Conservation (phyloP, 2,113 vertebrate species). For the Illadopsis cleaveri region DNA sequence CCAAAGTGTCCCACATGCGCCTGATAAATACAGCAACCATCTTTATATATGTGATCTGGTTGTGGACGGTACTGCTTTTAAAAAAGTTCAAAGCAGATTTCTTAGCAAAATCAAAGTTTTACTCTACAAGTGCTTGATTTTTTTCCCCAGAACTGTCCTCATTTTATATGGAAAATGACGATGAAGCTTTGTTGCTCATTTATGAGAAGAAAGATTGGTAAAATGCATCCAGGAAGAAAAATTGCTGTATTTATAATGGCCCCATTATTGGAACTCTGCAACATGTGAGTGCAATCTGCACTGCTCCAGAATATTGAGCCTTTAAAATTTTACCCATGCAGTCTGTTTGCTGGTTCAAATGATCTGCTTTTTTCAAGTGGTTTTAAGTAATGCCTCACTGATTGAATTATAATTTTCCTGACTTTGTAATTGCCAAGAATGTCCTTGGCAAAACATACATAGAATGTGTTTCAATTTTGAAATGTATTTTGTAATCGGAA, state of each 20-base stretch:
- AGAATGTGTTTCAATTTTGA: conserved; percentile 39
- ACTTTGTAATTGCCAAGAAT: conserved; percentile 56
- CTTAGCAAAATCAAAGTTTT: not conserved
- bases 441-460: conserved; percentile 59
- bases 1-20: not conserved
- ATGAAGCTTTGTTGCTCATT: not conserved
- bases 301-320: not conserved
- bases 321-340: not conserved
- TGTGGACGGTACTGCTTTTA: not conserved
- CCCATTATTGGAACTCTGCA: not conserved
- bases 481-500: conserved; percentile 58
- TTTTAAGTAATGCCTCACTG: conserved; percentile 47
- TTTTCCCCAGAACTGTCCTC: not conserved
- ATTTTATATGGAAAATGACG: not conserved
- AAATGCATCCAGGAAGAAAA: not conserved
- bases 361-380: conserved; percentile 42
- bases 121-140: not conserved
- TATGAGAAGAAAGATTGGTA: not conserved
- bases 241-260: not conserved
- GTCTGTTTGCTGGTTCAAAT: not conserved
- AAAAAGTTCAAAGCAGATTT: not conserved
- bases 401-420: conserved; percentile 57
- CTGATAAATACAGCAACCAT: not conserved
- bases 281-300: not conserved
- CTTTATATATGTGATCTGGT: not conserved